Base-by-base conservation (phyloP, 1,140 invertebrate genomes). In the Drosophila mauritiana region DNA sequence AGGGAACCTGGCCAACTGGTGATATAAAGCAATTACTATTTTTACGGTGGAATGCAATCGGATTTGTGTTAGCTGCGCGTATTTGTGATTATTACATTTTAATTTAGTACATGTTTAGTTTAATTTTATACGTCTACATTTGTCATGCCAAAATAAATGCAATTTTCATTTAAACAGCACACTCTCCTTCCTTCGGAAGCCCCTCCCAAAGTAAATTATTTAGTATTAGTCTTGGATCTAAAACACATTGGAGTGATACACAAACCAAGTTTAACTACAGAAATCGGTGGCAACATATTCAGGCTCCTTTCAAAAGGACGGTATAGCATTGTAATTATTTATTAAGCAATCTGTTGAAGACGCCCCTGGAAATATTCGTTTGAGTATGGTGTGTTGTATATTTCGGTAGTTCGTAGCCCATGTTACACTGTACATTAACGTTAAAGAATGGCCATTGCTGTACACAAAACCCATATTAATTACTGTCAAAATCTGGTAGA, bases 11-110 rank as follows among this genome's bases (percentile, higher is more conserved):
- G 46, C 46, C 46, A 46, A 46, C 80, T 70, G 83, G 82, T 86
- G 82, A 86, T 86, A 86, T 69, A 52, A 81, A 86, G 82, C 82
- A 86, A 86, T 86, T 86, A 86, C 72, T 64, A 74, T 74, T 64
- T 55, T 72, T 72, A 75, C 58, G 34, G 13, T 25, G 22, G 11
- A 34, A 43, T 37, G 45, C 54, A 40, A 72, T 45, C 46, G 34
- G 34, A 48, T 65, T 57, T 57, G 34, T 48, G 51, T 48, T 48
- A 42, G 49, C 51, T 54, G 54, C 68, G 54, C 42, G 45, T 65
- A 61, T 73, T 64, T 81, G 64, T 86, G 78, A 81, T 86, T 67
- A 67, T 78, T 81, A 62, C 64, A 46, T 59, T 76, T 63, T 69
- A 78, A 62, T 82, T 78, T 82, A 78, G 69, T 78, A 61, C 56